Evolutionary conservation across 2,113 vertebrate species (phyloP), one percentile per base, ranked within the genome.

Genomic region (Haemorhous mexicanus): DNA sequence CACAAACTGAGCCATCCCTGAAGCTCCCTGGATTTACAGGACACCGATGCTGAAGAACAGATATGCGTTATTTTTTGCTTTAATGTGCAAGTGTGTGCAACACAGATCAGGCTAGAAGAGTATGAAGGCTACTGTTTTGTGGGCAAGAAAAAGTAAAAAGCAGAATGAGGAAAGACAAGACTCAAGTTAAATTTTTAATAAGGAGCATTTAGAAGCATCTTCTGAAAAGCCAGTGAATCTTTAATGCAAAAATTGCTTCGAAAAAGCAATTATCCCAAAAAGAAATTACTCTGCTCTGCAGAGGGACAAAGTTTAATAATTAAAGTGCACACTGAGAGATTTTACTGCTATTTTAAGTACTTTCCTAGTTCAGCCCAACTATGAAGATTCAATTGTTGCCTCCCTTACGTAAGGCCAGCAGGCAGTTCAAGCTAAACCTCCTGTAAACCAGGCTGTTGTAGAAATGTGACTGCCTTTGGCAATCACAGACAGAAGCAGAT

Each of bases 331-430:
- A 76, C 56, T 68, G 77, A 95, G 80, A 94, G 81, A 87, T 94
- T 94, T 97, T 82, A 91, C 52, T 94, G 56, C 87, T 96, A 92
- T 95, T 96, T 96, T 94, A 96, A 95, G 96, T 93, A 90, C 83
- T 93, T 93, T 94, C 67, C 21, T 80, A 44, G 68, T 80, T 79
- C 75, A 92, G 23, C 28, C 47, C 59, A 74, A 33, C 68, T 67
- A 73, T 8, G 47, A 95, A 88, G 80, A 70, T n/a, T 50, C 68
- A 70, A 1, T 70, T 67, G 43, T 92, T 93, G 72, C 55, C 35
- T 90, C 43, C 30, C 47, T 94, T 95, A 88, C 0, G 0, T 88
- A 97, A 95, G 86, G 14, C 18, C 50, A 81, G 55, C 28, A 62
- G 75, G 53, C 23, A 87, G 75, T 63, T 86, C 68, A 90, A 50